Evolutionary conservation across 2,797 vertebrate genomes (phyloP), one percentile per base, ranked within the genome.

Genomic region (Sebastes kiyomatsui): DNA sequence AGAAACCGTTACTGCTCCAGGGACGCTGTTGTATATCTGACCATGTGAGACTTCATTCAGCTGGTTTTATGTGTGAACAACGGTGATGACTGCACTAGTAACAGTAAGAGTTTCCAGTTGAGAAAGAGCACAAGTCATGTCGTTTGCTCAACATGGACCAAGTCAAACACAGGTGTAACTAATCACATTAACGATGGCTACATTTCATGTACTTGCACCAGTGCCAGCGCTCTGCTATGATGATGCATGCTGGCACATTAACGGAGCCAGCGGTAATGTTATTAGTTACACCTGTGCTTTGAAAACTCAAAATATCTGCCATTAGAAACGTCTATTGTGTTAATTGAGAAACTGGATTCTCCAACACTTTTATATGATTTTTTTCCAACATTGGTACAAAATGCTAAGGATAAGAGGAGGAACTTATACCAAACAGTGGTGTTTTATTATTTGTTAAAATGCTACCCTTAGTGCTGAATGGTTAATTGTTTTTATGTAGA

Each of bases 121-220:
- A 60, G 70, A 61, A 12, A 35, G 35, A 71, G 33, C 25, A 35
- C 1, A 2, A 72, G 72, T 66, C 59, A n/a, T 20, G 23, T 42
- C 61, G 6, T 56, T 56, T 52, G 16, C 49, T n/a, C 49, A 52
- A 9, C 20, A 0, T 52, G 49, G 0, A 52, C 49, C 20, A 52
- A 20, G 35, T 72, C 46, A 67, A 28, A 72, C 73, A 76, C 80
- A 86, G 76, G 68, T 82, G 72, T 69, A 52, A 52, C 20, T 52
- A 52, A 72, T 80, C 70, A 59, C n/a, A 32, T 67, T 72, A 54
- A 67, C 20, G 2, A 66, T n/a, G 42, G 52, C 62, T 60, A 42
- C 33, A 67, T 61, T 75, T 68, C 52, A 75, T 67, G n/a, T 12
- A 33, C 20, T 7, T 74, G 65, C 4, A 12, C 11, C 16, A 16